phyloP scores from a whole-genome alignment of 2,888 invertebrate species.

The Rhimphoctona megacephalus region DNA sequence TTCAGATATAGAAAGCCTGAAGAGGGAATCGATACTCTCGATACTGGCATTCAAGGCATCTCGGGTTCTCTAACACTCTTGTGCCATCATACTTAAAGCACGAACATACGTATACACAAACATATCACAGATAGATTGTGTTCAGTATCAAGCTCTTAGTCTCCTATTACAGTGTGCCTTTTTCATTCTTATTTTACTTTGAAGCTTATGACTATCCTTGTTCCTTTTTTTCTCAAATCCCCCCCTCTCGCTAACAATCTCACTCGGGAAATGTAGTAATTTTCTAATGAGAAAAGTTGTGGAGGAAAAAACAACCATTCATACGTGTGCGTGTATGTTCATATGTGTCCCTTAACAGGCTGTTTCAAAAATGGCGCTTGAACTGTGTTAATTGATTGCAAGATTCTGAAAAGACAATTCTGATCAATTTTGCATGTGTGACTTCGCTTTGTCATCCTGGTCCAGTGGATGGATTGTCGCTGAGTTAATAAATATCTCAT shows the following conservation, averaged over 20 bases:
- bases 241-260: background rate
- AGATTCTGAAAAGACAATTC: background rate
- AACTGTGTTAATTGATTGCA: background rate
- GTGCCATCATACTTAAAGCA: background rate
- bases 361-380: background rate
- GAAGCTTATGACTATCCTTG: background rate
- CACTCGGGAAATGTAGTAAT: constrained; percentile 50
- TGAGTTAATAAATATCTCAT: background rate
- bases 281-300: constrained; percentile 50
- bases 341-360: background rate
- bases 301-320: background rate
- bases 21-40: constrained; percentile 63
- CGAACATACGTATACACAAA: background rate
- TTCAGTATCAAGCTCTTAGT: constrained; percentile 39
- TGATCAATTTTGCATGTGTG: background rate
- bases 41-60: constrained; percentile 51
- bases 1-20: constrained; percentile 18
- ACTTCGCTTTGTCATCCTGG: background rate
- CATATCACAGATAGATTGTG: background rate
- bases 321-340: too few relatives aligned
- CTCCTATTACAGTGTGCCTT: constrained; percentile 22
- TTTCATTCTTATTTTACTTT: constrained; percentile 6
- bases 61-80: constrained; percentile 46
- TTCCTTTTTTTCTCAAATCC: background rate
- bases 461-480: too few relatives aligned